phyloP scores from a whole-genome alignment of 1,140 invertebrate species.

The Euglossa dilemma region DNA sequence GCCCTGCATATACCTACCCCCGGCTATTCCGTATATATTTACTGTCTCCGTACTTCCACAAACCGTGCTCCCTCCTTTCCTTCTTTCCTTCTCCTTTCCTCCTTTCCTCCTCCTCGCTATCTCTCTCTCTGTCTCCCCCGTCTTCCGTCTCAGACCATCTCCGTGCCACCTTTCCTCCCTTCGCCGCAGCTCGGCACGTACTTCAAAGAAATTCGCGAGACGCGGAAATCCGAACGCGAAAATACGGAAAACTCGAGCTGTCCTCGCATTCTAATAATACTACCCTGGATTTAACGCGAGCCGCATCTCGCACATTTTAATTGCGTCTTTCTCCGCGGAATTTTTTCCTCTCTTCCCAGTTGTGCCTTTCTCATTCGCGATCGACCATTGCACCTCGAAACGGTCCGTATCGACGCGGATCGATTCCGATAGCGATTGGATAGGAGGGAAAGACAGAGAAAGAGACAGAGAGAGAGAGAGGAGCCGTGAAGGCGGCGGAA shows the following conservation, averaged over 20 bases:
- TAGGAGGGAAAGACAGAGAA: no score
- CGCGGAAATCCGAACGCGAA: slow-evolving; percentile 48
- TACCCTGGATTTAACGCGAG: background rate
- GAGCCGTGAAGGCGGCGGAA: background rate
- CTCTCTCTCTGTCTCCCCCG: no score
- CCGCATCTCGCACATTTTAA: slow-evolving; percentile 10
- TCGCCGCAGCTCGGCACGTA: slow-evolving; percentile 44
- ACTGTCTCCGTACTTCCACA: slow-evolving; percentile 71
- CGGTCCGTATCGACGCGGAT: background rate
- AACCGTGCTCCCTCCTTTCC: slow-evolving; percentile 51
- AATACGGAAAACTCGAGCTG: slow-evolving; percentile 36
- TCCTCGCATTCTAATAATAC: slow-evolving; percentile 45
- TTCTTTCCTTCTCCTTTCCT: slow-evolving; percentile 11
- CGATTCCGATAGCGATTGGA: background rate
- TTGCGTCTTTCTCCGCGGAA: background rate
- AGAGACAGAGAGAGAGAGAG: no score
- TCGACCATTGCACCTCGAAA: accelerated
- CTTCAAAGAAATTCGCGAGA: slow-evolving; percentile 56
- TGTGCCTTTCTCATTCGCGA: no score
- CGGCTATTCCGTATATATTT: slow-evolving; percentile 72
- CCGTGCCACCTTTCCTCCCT: slow-evolving; percentile 15
- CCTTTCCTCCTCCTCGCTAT: background rate
- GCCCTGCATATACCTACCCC: slow-evolving; percentile 72
- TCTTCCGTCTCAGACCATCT: background rate
- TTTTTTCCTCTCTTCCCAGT: background rate